Base-by-base conservation (phyloP, 2,888 invertebrate species). In the Ochropacha duplaris region DNA sequence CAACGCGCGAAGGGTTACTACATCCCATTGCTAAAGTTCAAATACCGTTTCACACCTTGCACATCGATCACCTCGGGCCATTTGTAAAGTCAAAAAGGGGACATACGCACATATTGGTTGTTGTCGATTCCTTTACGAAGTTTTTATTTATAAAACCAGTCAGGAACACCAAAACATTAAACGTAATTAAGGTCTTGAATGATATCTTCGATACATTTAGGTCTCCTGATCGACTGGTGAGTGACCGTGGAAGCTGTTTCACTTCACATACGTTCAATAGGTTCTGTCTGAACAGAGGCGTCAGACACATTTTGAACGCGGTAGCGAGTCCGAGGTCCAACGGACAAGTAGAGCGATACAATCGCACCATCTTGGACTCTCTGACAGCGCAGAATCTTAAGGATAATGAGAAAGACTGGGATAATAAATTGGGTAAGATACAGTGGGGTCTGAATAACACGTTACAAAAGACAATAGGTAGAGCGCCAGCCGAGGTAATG, bases 31-130 rank as follows among this genome's bases (percentile, higher is more conserved):
- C 24, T 24, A 24, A 24, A 24, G 24, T 24, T 24, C 24, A 24
- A 24, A 24, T 24, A 24, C 24, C 79, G 0, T 78, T 84, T 54
- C 69, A 76, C 54, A 81, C 79, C 0, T 22, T 79, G 3, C 78
- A 81, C 39, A 52, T 82, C 0, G 81, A 81, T 57, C 80, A 82
- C 55, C 51, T 78, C 0, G 76, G 77, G 0, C 78, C 78, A 6
- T 79, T 77, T 56, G 72, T 75, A 16, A 62, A 64, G 9, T 74
- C 72, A n/a, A 69, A 58, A 49, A 60, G 55, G 0, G 64, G 67
- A 12, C 74, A 74, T 54, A 60, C 64, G 5, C 52, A 76, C 26
- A 51, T 76, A 9, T 19, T 64, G 22, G 51, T 34, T 0, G 39
- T 61, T 1, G 56, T 59, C 26, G 59, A 61, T 44, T 22, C 54